These are phyloP conservation scores for Calcarius lapponicus DNA, from an alignment of 2,797 vertebrate genomes.

Conservation along the genomic window DNA sequence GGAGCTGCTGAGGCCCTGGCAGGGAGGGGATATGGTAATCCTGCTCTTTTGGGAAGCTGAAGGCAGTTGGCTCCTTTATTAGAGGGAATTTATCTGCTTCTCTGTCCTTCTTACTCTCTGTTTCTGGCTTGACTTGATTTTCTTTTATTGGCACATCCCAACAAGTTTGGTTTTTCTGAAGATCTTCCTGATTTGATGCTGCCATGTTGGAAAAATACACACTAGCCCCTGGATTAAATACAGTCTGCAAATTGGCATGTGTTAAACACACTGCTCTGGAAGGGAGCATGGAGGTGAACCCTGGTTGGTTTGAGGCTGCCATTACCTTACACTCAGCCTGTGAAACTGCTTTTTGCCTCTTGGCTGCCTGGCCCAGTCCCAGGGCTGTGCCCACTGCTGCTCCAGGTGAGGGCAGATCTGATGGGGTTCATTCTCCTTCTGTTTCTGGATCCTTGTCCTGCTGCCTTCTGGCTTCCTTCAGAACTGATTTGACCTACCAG, in stretches of 20 bases:
- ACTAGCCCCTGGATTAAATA: background rate
- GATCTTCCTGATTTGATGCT: background rate
- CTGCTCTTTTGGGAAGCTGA: background rate
- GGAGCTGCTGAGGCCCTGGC: background rate
- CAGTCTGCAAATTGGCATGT: accelerated
- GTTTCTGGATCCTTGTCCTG: background rate
- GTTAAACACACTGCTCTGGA: background rate
- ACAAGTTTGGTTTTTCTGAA: background rate
- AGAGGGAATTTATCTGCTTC: background rate
- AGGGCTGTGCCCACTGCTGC: background rate
- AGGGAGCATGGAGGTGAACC: background rate
- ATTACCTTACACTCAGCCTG: background rate
- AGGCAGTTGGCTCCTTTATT: background rate
- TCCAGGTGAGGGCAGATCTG: background rate
- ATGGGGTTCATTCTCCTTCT: background rate
- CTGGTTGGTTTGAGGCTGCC: background rate
- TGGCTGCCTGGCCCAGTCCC: background rate
- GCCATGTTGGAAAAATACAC: background rate
- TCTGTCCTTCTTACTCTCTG: background rate
- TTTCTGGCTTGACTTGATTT: background rate
- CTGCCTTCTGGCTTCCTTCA: background rate
- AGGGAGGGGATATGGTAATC: background rate
- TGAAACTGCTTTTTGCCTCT: background rate
- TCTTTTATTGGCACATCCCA: background rate
- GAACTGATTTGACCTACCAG: background rate